Percentiles rank a stretch among this genome's conserved stretches.
phyloP scores from a whole-genome alignment of 2,888 invertebrate genomes.

The Cryptocheilus praepositus region DNA sequence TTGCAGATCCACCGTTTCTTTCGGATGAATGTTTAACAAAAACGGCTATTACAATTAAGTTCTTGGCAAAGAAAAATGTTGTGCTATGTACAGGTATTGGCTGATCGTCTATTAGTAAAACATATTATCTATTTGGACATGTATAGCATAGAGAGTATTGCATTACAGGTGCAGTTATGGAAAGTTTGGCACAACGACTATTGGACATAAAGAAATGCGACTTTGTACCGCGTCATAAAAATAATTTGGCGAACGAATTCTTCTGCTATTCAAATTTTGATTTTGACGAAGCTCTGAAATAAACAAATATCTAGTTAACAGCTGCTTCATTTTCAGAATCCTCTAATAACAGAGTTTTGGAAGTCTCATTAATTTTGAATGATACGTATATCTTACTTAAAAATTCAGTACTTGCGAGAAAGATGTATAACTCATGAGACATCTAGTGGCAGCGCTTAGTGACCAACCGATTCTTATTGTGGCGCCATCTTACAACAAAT shows the following conservation, averaged over 20 bases:
- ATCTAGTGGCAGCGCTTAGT: too few species aligned
- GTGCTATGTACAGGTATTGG: constrained; percentile 89
- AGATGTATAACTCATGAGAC: too few species aligned
- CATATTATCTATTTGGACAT: constrained; percentile 12
- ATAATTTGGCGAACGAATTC: constrained; percentile 95
- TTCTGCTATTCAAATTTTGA: constrained; percentile 92
- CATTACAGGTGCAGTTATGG: constrained; percentile 84
- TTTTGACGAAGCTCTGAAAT: constrained; percentile 75
- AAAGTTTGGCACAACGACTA: constrained; percentile 80
- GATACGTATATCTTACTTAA: too few species aligned
- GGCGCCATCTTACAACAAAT: too few species aligned
- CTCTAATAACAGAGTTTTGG: too few species aligned
- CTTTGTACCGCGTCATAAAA: constrained; percentile 89
- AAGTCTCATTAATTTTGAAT: too few species aligned
- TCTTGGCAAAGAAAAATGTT: constrained; percentile 84
- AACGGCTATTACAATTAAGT: constrained; percentile 85
- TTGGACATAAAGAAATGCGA: constrained; percentile 81
- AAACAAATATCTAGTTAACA: background rate
- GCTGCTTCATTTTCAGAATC: too few species aligned
- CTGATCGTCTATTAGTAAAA: constrained; percentile 6
- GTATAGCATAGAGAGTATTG: background rate
- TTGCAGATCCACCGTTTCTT: constrained; percentile 97
- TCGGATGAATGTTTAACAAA: constrained; percentile 94
- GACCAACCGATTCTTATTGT: too few species aligned
- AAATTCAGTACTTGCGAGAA: too few species aligned